phyloP scores from a whole-genome alignment of 2,797 vertebrate species.

The Pangasius mekongensis region DNA sequence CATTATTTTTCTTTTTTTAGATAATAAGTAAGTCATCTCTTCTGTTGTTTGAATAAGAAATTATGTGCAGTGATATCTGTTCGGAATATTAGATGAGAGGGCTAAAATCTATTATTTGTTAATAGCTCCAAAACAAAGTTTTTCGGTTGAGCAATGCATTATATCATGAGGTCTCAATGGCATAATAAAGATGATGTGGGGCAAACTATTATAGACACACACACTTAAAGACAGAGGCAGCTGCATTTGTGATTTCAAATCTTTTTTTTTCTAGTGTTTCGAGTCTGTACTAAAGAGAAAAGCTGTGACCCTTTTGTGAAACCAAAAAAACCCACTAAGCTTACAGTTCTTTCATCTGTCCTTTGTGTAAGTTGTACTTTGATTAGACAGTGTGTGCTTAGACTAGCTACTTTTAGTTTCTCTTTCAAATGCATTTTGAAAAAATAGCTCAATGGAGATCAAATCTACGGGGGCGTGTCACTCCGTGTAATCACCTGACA shows the following conservation, averaged over 20 bases:
- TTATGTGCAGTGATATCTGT: neutral
- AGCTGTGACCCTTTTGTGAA: neutral
- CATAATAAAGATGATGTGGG: neutral
- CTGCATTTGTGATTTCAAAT: too few relatives aligned
- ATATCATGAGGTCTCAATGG: neutral
- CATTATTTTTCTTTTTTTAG: neutral
- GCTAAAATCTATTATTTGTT: neutral
- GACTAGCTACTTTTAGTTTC: neutral
- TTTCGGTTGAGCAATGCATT: neutral
- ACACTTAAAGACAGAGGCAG: neutral
- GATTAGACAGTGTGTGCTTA: neutral
- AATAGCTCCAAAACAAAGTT: neutral
- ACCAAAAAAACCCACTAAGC: neutral
- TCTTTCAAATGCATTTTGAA: neutral
- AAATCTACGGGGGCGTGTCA: neutral
- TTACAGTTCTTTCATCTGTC: neutral
- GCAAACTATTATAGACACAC: neutral
- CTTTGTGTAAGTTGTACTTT: neutral
- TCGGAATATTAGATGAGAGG: too few relatives aligned
- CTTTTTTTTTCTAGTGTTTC: too few relatives aligned
- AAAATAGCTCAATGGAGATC: neutral
- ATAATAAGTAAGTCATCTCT: too few relatives aligned
- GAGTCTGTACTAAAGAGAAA: too few relatives aligned
- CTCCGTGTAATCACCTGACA: neutral
- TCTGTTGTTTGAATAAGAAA: too few relatives aligned